Base-by-base conservation (phyloP, 2,113 vertebrate genomes). In the Malurus cyaneus region DNA sequence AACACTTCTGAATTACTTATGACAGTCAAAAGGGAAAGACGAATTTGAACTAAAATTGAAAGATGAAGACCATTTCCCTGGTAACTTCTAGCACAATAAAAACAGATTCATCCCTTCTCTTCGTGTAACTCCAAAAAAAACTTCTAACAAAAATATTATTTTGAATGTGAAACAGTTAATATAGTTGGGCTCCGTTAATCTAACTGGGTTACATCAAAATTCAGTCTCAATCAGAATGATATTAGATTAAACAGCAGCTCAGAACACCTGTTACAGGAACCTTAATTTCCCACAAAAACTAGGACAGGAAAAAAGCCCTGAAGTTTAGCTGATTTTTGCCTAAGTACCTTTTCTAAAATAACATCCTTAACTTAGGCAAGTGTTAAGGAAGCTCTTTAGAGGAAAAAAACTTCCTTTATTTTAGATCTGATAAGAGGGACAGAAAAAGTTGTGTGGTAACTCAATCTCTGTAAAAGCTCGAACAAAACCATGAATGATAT, bases 401-500 rank as follows among this genome's bases (percentile, higher is more conserved):
- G 20, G 2, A 31, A 80, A 29, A 67, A 71, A 18, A 6, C 3
- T 6, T 5, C 4, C 23, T 87, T 86, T 49, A 57, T 47, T 86
- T 66, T 56, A 80, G 26, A 77, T 52, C 32, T 60, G 64, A 7
- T 59, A 81, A 70, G 64, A 70, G 57, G 32, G 21, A 70, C 49
- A 60, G 60, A 1, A 4, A 9, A 80, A 86, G 53, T 20, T 34
- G n/a, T 42, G n/a, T 14, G 53, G 69, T 21, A 83, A 36, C 65
- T 86, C 80, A 77, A 93, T 97, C 84, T 89, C 88, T 60, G 31
- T 39, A 93, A 92, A 94, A 92, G 92, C 96, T 96, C 91, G 97
- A 96, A 93, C 97, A 89, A 93, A 98, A 96, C 97, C 97, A 97
- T 96, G 98, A 98, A 98, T 98, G 98, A 97, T 98, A 98, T 97